phyloP scores from a whole-genome alignment of 2,888 invertebrate species.

The Conchocele bisecta region DNA sequence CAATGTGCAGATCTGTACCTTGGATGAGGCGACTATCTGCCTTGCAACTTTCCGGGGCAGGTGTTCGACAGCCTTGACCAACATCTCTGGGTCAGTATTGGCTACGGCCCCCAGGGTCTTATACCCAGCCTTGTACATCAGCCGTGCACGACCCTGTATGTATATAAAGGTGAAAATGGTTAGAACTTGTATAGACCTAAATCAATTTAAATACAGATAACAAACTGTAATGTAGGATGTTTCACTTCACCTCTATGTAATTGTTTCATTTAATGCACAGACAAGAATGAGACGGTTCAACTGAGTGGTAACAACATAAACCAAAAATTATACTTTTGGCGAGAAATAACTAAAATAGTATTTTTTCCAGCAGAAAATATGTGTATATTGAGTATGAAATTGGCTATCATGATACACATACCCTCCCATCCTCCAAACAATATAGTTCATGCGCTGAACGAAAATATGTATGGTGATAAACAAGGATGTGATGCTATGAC shows the following conservation, averaged over 20 bases:
- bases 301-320: no score
- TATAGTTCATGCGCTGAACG: no score
- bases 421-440: no score
- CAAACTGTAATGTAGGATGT: no score
- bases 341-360: background rate
- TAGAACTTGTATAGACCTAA: no score
- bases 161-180: conserved; percentile 33
- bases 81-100: conserved; percentile 86
- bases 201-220: no score
- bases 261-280: conserved; percentile 19
- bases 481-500: no score
- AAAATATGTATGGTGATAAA: no score
- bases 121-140: conserved; percentile 92
- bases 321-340: background rate
- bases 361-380: no score
- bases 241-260: background rate
- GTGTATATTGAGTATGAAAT: no score
- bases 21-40: conserved; percentile 93
- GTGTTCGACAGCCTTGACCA: conserved; percentile 88
- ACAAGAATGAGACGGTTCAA: conserved; percentile 1
- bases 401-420: no score
- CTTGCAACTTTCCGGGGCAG: conserved; percentile 89
- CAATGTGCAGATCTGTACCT: no score
- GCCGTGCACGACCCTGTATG: conserved; percentile 91
- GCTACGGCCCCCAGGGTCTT: conserved; percentile 90